Percentiles rank a stretch among this genome's conserved stretches.
These are phyloP conservation scores for Xylocampa areola DNA, from an alignment of 2,888 invertebrate genomes.

Conservation along the genomic window DNA sequence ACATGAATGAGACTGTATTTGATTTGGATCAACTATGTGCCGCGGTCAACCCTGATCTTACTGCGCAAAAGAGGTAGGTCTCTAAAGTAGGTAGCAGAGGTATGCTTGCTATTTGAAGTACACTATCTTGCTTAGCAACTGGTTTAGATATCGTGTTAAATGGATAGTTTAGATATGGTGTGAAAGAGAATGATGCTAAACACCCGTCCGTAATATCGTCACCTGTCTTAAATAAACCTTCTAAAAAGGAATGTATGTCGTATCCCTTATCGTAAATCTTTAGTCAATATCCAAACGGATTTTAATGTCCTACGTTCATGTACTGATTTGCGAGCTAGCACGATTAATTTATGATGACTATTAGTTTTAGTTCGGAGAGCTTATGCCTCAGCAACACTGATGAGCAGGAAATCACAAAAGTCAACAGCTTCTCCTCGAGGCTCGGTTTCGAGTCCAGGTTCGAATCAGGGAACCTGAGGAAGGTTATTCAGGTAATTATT, in stretches of 20 bases:
- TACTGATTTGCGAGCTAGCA: background rate
- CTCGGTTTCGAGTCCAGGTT: constrained; percentile 95
- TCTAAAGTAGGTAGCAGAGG: too few species aligned
- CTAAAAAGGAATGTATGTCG: too few species aligned
- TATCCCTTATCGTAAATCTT: background rate
- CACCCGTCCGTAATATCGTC: too few species aligned
- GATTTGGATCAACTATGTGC: constrained; percentile 90
- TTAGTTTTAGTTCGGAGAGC: constrained; percentile 75
- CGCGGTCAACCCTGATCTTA: constrained; percentile 59
- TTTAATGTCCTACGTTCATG: background rate
- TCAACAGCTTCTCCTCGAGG: constrained; percentile 78
- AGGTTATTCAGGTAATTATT: constrained; percentile 92
- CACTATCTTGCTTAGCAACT: too few species aligned
- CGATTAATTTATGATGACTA: constrained; percentile 9
- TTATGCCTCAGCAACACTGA: constrained; percentile 84
- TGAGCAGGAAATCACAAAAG: constrained; percentile 84
- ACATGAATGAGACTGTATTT: constrained; percentile 91
- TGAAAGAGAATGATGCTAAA: too few species aligned
- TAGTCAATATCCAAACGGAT: background rate
- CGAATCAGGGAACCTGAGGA: constrained; percentile 95
- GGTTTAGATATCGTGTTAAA: too few species aligned
- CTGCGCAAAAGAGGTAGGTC: constrained; percentile 76
- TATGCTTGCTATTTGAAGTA: too few species aligned
- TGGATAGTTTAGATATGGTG: too few species aligned
- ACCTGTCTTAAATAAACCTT: too few species aligned